phyloP scores from a whole-genome alignment of 2,113 vertebrate genomes.

The Phoenicopterus ruber region DNA sequence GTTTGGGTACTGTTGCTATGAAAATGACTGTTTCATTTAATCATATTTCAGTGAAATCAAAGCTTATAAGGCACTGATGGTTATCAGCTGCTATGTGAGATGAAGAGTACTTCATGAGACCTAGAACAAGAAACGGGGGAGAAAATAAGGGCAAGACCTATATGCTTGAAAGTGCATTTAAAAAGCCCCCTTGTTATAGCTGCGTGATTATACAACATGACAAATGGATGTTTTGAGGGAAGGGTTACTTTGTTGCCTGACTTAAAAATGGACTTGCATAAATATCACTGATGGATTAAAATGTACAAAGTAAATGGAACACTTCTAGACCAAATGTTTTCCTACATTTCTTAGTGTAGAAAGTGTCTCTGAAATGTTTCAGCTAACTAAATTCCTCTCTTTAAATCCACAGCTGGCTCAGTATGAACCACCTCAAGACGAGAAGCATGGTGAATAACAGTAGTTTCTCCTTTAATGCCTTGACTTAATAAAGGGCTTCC shows the following conservation, averaged over 20 bases:
- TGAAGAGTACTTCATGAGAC: neutral
- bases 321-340: neutral
- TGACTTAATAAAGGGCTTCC: conserved; percentile 77
- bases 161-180: neutral
- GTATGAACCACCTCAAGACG: conserved; percentile 82
- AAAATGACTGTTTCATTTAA: neutral
- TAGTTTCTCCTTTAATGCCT: conserved; percentile 51
- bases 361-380: neutral
- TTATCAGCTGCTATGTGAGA: neutral
- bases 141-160: neutral
- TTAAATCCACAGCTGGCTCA: conserved; percentile 84
- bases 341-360: neutral
- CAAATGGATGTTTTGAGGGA: neutral
- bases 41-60: neutral
- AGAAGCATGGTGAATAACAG: conserved; percentile 77
- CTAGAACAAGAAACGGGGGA: neutral
- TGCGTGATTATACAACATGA: neutral
- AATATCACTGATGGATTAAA: neutral
- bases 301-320: neutral
- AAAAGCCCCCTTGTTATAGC: neutral
- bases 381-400: conserved; percentile 66
- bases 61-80: neutral
- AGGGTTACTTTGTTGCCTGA: neutral
- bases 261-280: neutral
- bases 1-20: neutral